Evolutionary conservation across 2,113 vertebrate species (phyloP).

Genomic region (Scophthalmus maximus): DNA sequence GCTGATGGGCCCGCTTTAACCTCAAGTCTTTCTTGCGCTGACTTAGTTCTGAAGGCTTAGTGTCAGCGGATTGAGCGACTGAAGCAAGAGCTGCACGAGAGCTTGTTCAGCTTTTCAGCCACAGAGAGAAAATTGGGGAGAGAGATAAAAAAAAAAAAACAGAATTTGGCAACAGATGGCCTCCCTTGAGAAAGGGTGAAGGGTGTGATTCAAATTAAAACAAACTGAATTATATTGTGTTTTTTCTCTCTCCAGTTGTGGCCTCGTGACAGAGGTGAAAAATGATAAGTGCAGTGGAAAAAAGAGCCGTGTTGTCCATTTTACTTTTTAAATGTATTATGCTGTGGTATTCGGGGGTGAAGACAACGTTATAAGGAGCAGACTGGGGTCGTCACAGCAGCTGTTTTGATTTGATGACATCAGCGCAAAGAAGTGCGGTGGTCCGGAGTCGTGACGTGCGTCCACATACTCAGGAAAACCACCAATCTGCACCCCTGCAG

Average conservation of each 20-base stretch:
- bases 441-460: not conserved
- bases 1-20: conserved; percentile 35
- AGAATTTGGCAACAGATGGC: conserved; percentile 57
- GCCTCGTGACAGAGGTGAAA: conserved; percentile 2
- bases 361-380: not conserved
- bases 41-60: conserved; percentile 11
- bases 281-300: conserved; percentile 13
- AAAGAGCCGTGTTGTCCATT: conserved; percentile 5
- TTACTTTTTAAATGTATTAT: not conserved
- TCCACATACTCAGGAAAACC: not conserved
- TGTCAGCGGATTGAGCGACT: conserved; percentile 18
- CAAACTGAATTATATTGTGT: conserved; percentile 42
- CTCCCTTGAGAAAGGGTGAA: conserved; percentile 54
- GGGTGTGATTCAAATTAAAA: conserved; percentile 56
- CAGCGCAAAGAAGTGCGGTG: not conserved
- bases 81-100: not conserved
- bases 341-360: not conserved
- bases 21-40: conserved; percentile 1
- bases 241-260: conserved; percentile 15
- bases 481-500: not conserved
- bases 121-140: conserved; percentile 8
- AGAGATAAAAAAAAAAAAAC: not conserved
- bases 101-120: conserved; percentile 21
- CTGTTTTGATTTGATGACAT: conserved; percentile 31
- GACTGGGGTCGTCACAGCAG: not conserved